Evolutionary conservation across 2,113 vertebrate genomes (phyloP), one percentile per base, ranked within the genome.

Genomic region (Ciconia stormi): DNA sequence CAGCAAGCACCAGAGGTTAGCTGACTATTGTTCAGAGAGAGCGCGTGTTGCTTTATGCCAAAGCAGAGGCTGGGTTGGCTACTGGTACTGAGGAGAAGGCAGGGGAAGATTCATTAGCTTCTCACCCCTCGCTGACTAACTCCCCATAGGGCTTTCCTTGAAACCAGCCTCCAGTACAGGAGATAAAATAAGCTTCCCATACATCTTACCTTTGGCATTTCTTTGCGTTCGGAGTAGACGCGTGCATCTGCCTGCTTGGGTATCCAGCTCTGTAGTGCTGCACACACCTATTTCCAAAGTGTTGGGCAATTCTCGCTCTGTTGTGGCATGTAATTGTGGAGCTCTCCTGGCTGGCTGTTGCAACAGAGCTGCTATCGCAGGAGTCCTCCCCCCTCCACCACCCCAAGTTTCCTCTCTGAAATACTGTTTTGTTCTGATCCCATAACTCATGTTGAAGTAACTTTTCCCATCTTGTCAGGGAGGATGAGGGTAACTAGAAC

Each of bases 341-440:
- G 89, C 70, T 82, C 32, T 93, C 46, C 66, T 91, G 62, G 50
- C 87, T 93, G 59, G 58, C 71, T 30, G 58, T 97, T 97, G 89
- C 95, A 96, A 95, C 95, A 95, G 78, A 93, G 82, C 66, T 91
- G 80, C 89, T 96, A 95, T 97, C 95, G 3, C 82, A 90, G 66
- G 66, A 94, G 94, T 52, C 46, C 53, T 73, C 16, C n/a, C 62
- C 52, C 9, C 21, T 38, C 6, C 5, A 6, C 53, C 0, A 0
- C 71, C 62, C 38, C 50, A 86, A 29, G 44, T 93, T 96, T 82
- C 87, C 74, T 96, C 58, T 86, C 71, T 18, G 10, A 91, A 93
- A 62, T 71, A 26, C 63, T 59, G 34, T 79, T 82, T 82, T 87
- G 30, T 80, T 63, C 70, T 2, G 0, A 46, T 95, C 58, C 81